Conservation (phyloP, 2,888 invertebrate genomes). For the Eretmocerus hayati region DNA sequence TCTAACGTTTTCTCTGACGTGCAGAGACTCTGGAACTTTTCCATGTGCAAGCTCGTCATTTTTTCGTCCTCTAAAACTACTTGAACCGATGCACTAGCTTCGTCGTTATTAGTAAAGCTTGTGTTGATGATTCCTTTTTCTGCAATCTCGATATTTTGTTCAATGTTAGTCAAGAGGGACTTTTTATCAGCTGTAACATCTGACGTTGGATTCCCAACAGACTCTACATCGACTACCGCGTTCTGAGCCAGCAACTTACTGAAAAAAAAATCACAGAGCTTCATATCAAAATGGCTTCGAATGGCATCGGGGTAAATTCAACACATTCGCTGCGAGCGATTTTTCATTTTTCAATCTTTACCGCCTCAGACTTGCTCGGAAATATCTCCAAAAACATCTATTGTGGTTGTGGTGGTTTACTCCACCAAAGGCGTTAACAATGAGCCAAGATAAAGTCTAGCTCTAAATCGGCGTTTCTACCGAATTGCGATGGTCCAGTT, state of each 20-base stretch:
- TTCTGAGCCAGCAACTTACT: no score
- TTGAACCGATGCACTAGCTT: conserved; percentile 18
- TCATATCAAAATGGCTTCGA: no score
- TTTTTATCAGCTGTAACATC: conserved; percentile 38
- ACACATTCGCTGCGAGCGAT: no score
- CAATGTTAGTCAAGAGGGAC: conserved; percentile 35
- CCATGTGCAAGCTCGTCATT: conserved; percentile 13
- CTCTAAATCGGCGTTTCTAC: no score
- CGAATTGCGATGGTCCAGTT: no score
- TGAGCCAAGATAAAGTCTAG: no score
- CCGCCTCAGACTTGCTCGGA: conserved; percentile 5
- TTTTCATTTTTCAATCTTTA: no score
- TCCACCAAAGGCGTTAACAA: no score
- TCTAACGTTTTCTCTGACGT: conserved; percentile 18
- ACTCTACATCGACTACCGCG: no score
- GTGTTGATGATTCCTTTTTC: conserved; percentile 35
- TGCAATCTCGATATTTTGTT: conserved; percentile 29
- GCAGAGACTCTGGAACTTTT: conserved; percentile 13
- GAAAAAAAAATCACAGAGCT: no score
- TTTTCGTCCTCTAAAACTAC: conserved; percentile 20
- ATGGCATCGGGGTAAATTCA: no score
- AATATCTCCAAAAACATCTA: neutral
- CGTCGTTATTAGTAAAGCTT: conserved; percentile 25
- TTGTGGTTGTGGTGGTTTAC: no score
- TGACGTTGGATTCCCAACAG: conserved; percentile 16